phyloP scores from a whole-genome alignment of 2,797 vertebrate species.

The Myotis daubentonii region DNA sequence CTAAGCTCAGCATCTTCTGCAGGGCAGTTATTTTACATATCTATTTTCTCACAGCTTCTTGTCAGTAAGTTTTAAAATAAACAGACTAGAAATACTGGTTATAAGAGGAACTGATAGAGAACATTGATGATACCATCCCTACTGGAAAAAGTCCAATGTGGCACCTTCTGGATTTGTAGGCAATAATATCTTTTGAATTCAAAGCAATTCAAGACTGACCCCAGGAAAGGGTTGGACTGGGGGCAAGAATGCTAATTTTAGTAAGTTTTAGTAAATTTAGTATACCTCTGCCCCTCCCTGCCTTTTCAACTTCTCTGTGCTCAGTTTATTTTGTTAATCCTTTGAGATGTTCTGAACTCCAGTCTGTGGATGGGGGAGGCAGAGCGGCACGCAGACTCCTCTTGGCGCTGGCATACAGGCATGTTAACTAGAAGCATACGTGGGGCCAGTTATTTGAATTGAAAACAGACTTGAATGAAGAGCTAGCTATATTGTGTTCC shows the following conservation, averaged over 20 bases:
- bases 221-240: neutral
- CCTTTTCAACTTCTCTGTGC: neutral
- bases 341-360: neutral
- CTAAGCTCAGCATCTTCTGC: neutral
- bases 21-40: neutral
- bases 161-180: neutral
- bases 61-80: neutral
- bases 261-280: neutral
- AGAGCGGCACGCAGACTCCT: neutral
- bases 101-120: neutral
- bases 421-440: slow-evolving; percentile 22
- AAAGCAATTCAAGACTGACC: neutral
- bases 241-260: slow-evolving; percentile 42
- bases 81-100: neutral
- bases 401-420: neutral
- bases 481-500: slow-evolving; percentile 52
- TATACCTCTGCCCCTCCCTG: neutral
- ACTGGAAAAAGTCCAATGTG: neutral
- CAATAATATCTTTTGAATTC: slow-evolving; percentile 10
- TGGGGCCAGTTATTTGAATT: slow-evolving; percentile 60
- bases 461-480: slow-evolving; percentile 62
- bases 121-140: neutral
- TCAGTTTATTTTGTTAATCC: slow-evolving; percentile 45
- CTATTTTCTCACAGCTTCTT: slow-evolving; percentile 5
- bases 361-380: neutral